Evolutionary conservation across 2,797 vertebrate species (phyloP).

Genomic region (Pangasius djambal): DNA sequence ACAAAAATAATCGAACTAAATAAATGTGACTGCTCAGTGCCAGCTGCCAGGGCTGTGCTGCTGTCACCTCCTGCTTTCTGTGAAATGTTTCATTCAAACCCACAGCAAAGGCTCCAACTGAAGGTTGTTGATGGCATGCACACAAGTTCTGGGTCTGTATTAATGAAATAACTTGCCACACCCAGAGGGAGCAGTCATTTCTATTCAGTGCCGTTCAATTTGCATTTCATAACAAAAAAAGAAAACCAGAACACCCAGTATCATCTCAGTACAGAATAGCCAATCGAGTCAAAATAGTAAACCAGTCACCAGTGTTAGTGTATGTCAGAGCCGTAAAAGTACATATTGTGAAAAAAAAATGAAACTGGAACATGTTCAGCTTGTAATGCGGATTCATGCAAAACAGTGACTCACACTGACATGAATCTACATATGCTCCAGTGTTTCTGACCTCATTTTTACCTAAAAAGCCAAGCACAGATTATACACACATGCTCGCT

Average conservation of each 20-base stretch:
- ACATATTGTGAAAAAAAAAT: background rate
- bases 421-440: background rate
- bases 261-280: background rate
- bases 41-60: background rate
- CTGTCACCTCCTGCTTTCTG: slow-evolving; percentile 12
- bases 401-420: slow-evolving; percentile 1
- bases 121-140: background rate
- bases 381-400: background rate
- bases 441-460: background rate
- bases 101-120: slow-evolving; percentile 4
- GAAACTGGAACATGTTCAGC: background rate
- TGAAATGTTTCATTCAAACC: slow-evolving; percentile 1
- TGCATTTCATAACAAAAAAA: background rate
- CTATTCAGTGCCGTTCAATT: background rate
- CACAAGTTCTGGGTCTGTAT: slow-evolving; percentile 1
- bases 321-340: background rate
- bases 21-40: background rate
- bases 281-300: background rate
- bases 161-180: slow-evolving; percentile 13
- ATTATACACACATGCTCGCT: background rate
- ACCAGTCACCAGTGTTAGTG: background rate
- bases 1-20: background rate
- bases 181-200: background rate
- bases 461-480: background rate
- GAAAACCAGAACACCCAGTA: background rate